Percentiles rank a stretch among this genome's conserved stretches.
phyloP scores from a whole-genome alignment of 2,113 vertebrate species.

The Lophotis ruficrista region DNA sequence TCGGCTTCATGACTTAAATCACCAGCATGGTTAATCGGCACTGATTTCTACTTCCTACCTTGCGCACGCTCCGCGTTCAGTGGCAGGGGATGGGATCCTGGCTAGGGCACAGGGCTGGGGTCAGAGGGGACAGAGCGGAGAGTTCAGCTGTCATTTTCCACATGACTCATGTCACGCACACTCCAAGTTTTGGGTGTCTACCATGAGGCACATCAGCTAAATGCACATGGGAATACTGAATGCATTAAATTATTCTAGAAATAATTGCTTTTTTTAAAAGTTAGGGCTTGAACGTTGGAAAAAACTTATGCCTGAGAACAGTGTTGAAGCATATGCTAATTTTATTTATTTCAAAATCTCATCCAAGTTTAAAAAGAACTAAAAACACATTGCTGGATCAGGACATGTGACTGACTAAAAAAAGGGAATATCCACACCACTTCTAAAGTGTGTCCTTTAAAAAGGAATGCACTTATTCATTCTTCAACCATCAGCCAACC shows the following conservation, averaged over 20 bases:
- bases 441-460: slow-evolving; percentile 13
- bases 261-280: background rate
- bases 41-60: background rate
- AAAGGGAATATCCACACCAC: slow-evolving; percentile 12
- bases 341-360: slow-evolving; percentile 16
- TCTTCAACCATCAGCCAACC: background rate
- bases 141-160: background rate
- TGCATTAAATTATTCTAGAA: background rate
- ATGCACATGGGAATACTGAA: background rate
- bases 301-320: background rate
- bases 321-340: background rate
- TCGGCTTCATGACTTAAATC: background rate
- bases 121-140: background rate
- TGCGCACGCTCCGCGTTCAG: accelerated
- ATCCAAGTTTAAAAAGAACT: slow-evolving; percentile 6
- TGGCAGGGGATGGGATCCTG: background rate
- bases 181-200: background rate
- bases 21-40: background rate
- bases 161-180: accelerated
- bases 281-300: background rate
- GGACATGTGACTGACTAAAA: background rate
- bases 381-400: background rate
- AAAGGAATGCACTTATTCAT: slow-evolving; percentile 34
- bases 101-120: background rate
- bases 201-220: background rate